These are phyloP conservation scores for Acanthurus leucopareius DNA, from an alignment of 2,797 vertebrate species.

Conservation along the genomic window DNA sequence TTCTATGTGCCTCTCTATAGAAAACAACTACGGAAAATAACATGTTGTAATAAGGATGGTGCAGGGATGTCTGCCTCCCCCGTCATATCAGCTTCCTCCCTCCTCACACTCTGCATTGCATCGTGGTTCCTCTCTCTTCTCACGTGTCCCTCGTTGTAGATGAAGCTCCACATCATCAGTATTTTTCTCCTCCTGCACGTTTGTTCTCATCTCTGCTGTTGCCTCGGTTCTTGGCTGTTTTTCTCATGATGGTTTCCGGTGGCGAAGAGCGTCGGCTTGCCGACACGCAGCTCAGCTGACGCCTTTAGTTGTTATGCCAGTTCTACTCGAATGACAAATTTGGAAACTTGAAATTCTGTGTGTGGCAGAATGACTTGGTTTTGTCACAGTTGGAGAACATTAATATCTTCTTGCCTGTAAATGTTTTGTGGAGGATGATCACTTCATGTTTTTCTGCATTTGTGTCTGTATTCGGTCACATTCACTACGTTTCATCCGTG, in stretches of 20 bases:
- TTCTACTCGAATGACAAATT: conserved; percentile 25
- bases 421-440: conserved; percentile 1
- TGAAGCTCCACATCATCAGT: conserved; percentile 7
- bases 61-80: conserved; percentile 34
- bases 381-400: not conserved
- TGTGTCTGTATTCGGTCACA: not conserved
- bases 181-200: not conserved
- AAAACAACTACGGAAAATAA: conserved; percentile 40
- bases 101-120: conserved; percentile 6
- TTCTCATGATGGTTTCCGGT: conserved; percentile 1
- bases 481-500: not conserved
- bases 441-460: not conserved
- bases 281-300: not conserved
- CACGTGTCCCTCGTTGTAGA: not conserved
- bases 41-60: conserved; percentile 16
- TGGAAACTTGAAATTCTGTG: conserved; percentile 37
- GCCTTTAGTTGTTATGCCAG: conserved; percentile 16
- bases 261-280: not conserved
- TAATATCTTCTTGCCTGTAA: conserved; percentile 8
- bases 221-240: conserved; percentile 19
- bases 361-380: not conserved
- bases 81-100: conserved; percentile 19
- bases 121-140: conserved; percentile 21
- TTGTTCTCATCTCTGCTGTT: not conserved
- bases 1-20: conserved; percentile 79